Conservation (phyloP, 1,140 invertebrate genomes). For the Drosophila insularis region DNA sequence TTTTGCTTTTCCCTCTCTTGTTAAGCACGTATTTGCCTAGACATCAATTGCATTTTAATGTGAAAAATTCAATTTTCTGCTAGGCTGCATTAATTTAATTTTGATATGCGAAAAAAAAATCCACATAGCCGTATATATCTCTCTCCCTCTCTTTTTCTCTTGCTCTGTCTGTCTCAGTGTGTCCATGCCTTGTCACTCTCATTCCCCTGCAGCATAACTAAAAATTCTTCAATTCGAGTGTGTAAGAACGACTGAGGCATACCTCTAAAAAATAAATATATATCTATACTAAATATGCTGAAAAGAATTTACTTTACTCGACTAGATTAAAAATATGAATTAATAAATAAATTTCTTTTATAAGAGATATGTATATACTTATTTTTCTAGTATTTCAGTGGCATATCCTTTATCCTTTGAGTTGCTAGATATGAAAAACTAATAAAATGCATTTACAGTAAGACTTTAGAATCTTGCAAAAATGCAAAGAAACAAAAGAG, state of each 20-base stretch:
- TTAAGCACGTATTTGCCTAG: constrained; percentile 15
- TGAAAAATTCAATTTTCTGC: constrained; percentile 55
- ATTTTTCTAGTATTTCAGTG: too few species aligned
- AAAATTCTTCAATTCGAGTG: too few species aligned
- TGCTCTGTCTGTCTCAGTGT: background rate
- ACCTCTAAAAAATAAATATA: too few species aligned
- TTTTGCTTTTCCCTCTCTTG: background rate
- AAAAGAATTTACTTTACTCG: too few species aligned
- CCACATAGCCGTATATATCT: background rate
- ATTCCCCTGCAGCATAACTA: too few species aligned
- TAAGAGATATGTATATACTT: too few species aligned
- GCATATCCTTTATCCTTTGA: too few species aligned
- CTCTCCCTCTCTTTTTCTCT: background rate
- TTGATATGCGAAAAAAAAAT: constrained; percentile 26
- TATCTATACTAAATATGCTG: too few species aligned
- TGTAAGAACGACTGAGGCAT: too few species aligned
- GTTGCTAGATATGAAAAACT: background rate
- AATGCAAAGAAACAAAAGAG: constrained; percentile 26
- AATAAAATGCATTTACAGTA: constrained; percentile 1
- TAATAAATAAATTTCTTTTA: too few species aligned
- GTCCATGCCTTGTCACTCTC: too few species aligned
- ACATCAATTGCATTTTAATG: constrained; percentile 55
- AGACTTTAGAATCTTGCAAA: background rate
- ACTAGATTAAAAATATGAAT: too few species aligned
- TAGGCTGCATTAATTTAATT: constrained; percentile 51